These are phyloP conservation scores for Nemotelus pantherinus DNA, from an alignment of 2,888 invertebrate species.

Conservation along the genomic window DNA sequence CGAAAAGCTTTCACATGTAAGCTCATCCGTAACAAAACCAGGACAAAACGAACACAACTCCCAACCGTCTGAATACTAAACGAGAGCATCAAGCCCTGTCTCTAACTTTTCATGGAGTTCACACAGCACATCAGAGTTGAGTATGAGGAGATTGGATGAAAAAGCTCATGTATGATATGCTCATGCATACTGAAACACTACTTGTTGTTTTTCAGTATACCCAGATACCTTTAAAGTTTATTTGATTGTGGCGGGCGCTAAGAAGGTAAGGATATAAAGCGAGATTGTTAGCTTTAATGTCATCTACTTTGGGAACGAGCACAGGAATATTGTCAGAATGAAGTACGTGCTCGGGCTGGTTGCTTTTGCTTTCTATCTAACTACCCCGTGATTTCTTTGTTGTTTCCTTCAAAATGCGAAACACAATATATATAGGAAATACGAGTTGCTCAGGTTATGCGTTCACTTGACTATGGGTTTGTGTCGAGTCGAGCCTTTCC, in stretches of 20 bases:
- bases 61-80: too few species aligned
- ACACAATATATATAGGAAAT: too few species aligned
- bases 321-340: constrained; percentile 27
- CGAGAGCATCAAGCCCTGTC: too few species aligned
- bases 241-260: constrained; percentile 33
- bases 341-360: constrained; percentile 20
- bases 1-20: too few species aligned
- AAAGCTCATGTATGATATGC: constrained; percentile 8
- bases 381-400: constrained; percentile 10
- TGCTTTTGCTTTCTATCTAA: constrained; percentile 7
- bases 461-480: too few species aligned
- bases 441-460: too few species aligned
- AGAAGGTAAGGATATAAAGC: constrained; percentile 35
- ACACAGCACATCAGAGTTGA: too few species aligned
- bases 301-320: background rate
- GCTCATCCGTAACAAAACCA: too few species aligned
- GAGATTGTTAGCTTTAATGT: constrained; percentile 41
- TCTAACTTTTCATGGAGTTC: too few species aligned
- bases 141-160: background rate
- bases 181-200: background rate
- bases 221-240: constrained; percentile 30
- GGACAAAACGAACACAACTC: too few species aligned
- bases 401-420: background rate
- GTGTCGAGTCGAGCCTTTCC: too few species aligned
- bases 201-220: background rate